Evolutionary conservation across 2,797 vertebrate species (phyloP).

Genomic region (Notolabrus celidotus): DNA sequence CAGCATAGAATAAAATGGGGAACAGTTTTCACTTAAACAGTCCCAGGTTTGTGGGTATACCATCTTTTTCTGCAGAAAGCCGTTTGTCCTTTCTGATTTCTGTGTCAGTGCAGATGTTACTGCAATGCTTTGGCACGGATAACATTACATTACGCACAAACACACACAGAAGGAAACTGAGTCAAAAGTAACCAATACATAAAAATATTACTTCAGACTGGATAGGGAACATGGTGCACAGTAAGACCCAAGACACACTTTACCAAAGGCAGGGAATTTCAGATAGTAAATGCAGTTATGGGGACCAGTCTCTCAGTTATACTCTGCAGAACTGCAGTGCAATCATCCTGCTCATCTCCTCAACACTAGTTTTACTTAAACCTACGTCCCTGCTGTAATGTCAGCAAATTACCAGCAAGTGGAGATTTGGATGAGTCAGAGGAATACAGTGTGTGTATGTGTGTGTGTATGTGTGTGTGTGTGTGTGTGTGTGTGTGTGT

Average conservation of each 20-base stretch:
- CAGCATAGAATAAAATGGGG: too few species aligned
- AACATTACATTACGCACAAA: constrained; percentile 15
- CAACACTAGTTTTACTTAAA: constrained; percentile 70
- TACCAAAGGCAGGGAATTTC: constrained; percentile 23
- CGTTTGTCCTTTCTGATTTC: constrained; percentile 2
- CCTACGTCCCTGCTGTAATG: constrained; percentile 57
- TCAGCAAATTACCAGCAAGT: constrained; percentile 70
- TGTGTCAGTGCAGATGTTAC: constrained; percentile 17
- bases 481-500: constrained; percentile 13
- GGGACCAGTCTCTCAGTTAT: constrained; percentile 33
- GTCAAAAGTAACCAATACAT: constrained; percentile 46
- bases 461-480: constrained; percentile 13
- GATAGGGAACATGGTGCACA: constrained; percentile 7
- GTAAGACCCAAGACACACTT: constrained; percentile 41
- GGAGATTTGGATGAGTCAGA: constrained; percentile 61
- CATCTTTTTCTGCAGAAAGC: constrained; percentile 3
- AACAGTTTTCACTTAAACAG: too few species aligned
- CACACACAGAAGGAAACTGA: constrained; percentile 14
- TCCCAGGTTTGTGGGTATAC: too few species aligned
- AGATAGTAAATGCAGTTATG: constrained; percentile 45
- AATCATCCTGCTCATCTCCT: constrained; percentile 47
- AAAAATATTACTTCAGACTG: constrained; percentile 35
- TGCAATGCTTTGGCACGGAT: background rate
- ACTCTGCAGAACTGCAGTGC: constrained; percentile 37
- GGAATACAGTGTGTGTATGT: constrained; percentile 34